Percentiles rank a stretch among this genome's conserved stretches.
Conservation (phyloP, 2,888 invertebrate genomes). For the Aporophyla nigra region DNA sequence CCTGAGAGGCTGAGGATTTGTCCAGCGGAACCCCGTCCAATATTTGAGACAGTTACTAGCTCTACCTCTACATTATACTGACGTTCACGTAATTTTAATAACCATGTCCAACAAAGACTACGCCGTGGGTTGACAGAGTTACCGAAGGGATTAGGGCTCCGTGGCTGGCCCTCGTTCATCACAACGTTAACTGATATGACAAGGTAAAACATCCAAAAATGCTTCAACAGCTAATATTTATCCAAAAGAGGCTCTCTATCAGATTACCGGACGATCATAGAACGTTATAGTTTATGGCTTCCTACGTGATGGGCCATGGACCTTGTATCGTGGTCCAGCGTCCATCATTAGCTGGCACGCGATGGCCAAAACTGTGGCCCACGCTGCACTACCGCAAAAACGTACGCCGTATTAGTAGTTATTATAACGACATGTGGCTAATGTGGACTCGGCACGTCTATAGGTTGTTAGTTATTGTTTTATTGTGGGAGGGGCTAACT, state of each 20-base stretch:
- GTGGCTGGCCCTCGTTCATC: constrained; percentile 34
- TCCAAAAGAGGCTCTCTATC: constrained; percentile 33
- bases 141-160: constrained; percentile 17
- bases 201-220: constrained; percentile 38
- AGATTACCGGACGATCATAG: constrained; percentile 35
- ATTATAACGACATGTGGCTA: constrained; percentile 61
- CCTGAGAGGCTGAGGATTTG: too few relatives aligned
- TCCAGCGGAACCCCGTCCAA: not conserved
- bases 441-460: constrained; percentile 55
- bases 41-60: not conserved
- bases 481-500: constrained; percentile 34
- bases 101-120: constrained; percentile 3
- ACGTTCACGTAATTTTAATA: constrained; percentile 2
- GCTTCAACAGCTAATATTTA: constrained; percentile 38
- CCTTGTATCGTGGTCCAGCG: constrained; percentile 22
- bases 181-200: constrained; percentile 20
- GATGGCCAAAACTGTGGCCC: constrained; percentile 59
- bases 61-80: not conserved
- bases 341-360: constrained; percentile 66
- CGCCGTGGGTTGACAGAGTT: constrained; percentile 31
- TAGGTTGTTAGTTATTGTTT: constrained; percentile 33
- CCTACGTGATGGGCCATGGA: constrained; percentile 54
- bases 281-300: constrained; percentile 38
- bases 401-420: constrained; percentile 59
- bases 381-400: constrained; percentile 62